These are phyloP conservation scores for Engraulis encrasicolus DNA, from an alignment of 2,113 vertebrate species.

Conservation along the genomic window DNA sequence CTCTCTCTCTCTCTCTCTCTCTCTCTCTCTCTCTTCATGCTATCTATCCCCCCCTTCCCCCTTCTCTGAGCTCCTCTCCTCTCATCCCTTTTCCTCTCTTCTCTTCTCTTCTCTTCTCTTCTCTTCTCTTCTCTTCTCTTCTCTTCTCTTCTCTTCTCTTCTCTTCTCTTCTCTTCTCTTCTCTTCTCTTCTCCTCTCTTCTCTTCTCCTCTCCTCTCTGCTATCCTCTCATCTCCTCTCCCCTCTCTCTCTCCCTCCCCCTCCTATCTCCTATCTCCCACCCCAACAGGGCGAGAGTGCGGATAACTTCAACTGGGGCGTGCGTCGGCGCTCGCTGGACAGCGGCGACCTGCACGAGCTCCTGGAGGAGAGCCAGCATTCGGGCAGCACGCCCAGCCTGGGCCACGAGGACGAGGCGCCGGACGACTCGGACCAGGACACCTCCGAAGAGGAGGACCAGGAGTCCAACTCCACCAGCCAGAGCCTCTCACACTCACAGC, in stretches of 20 bases:
- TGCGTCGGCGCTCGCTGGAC: slow-evolving; percentile 94
- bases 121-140: too few relatives aligned
- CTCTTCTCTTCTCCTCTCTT: too few relatives aligned
- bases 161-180: not conserved
- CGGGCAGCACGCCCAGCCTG: slow-evolving; percentile 90
- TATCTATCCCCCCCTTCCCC: too few relatives aligned
- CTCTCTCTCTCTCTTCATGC: slow-evolving; percentile 56
- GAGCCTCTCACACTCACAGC: slow-evolving; percentile 88
- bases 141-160: not conserved
- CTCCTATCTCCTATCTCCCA: not conserved
- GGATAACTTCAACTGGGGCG: slow-evolving; percentile 99
- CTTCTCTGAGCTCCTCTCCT: too few relatives aligned
- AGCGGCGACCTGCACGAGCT: slow-evolving; percentile 95
- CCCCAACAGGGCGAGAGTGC: slow-evolving; percentile 90
- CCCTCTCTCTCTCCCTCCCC: not conserved
- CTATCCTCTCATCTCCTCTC: too few relatives aligned
- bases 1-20: not conserved
- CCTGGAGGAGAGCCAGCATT: slow-evolving; percentile 93
- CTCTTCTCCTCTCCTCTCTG: not conserved
- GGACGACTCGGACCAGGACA: slow-evolving; percentile 93
- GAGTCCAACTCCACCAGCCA: slow-evolving; percentile 92
- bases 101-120: not conserved
- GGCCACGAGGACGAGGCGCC: slow-evolving; percentile 80
- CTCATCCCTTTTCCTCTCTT: not conserved
- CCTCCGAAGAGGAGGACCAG: slow-evolving; percentile 96